Conservation (phyloP, 2,113 vertebrate genomes). For the Bufo bufo region DNA sequence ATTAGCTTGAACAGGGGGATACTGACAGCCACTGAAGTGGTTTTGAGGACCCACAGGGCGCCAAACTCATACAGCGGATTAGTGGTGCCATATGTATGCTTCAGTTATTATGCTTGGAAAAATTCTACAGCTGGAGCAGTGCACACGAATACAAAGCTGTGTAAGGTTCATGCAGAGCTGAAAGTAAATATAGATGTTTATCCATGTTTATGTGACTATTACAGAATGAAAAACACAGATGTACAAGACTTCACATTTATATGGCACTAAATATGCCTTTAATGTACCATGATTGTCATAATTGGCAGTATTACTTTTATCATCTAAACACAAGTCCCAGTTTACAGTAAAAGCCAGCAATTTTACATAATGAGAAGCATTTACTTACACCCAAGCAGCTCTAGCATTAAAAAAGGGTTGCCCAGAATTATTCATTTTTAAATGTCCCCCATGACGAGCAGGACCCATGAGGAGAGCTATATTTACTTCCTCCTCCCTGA, state of each 20-base stretch:
- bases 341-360: not conserved
- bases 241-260: not conserved
- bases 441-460: too few relatives aligned
- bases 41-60: slow-evolving; percentile 42
- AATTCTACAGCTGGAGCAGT: slow-evolving; percentile 18
- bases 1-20: slow-evolving; percentile 43
- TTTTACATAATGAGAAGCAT: too few relatives aligned
- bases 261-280: too few relatives aligned
- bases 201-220: not conserved
- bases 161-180: slow-evolving; percentile 6
- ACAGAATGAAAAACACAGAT: not conserved
- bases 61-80: slow-evolving; percentile 51
- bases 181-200: slow-evolving; percentile 5
- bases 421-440: too few relatives aligned
- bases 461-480: too few relatives aligned
- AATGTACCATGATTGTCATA: too few relatives aligned
- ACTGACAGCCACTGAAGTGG: slow-evolving; percentile 51
- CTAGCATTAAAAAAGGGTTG: too few relatives aligned
- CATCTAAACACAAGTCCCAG: too few relatives aligned
- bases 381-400: too few relatives aligned
- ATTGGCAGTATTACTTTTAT: too few relatives aligned
- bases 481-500: too few relatives aligned
- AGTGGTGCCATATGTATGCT: slow-evolving; percentile 26
- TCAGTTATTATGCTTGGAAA: slow-evolving; percentile 30
- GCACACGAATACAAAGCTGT: slow-evolving; percentile 37